Conservation (phyloP, 1,140 invertebrate species). For the Polypedilum pembai region DNA sequence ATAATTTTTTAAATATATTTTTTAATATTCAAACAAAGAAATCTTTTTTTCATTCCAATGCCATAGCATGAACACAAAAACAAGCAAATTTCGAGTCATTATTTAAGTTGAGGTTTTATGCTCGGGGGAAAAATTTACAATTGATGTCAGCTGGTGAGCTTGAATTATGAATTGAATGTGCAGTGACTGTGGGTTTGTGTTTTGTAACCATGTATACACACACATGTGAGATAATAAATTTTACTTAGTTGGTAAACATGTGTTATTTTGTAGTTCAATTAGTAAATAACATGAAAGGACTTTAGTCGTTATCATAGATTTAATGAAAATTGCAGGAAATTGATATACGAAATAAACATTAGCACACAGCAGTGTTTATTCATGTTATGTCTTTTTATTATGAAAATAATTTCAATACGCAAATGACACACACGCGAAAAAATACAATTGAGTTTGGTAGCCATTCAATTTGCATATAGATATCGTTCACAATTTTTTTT, state of each 20-base stretch:
- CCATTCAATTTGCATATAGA: too few relatives aligned
- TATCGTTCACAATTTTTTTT: too few relatives aligned
- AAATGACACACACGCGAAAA: too few relatives aligned
- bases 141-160: slow-evolving; percentile 4
- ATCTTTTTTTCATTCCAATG: too few relatives aligned
- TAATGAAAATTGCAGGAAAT: background rate
- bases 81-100: background rate
- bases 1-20: too few relatives aligned
- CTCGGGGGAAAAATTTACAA: background rate
- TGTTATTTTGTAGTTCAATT: background rate
- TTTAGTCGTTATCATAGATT: background rate
- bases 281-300: background rate
- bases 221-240: slow-evolving; percentile 5
- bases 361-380: slow-evolving; percentile 8
- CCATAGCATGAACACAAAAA: background rate
- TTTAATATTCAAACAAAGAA: too few relatives aligned
- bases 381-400: background rate
- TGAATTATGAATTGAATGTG: slow-evolving; percentile 18
- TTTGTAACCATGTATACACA: background rate
- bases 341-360: slow-evolving; percentile 1
- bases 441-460: too few relatives aligned
- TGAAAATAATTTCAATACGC: too few relatives aligned
- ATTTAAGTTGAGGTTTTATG: background rate
- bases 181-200: background rate
- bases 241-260: background rate